A percentile compares a stretch with the other conserved stretches of the same genome.
phyloP scores from a whole-genome alignment of 1,140 invertebrate species.

The Fopius arisanus region DNA sequence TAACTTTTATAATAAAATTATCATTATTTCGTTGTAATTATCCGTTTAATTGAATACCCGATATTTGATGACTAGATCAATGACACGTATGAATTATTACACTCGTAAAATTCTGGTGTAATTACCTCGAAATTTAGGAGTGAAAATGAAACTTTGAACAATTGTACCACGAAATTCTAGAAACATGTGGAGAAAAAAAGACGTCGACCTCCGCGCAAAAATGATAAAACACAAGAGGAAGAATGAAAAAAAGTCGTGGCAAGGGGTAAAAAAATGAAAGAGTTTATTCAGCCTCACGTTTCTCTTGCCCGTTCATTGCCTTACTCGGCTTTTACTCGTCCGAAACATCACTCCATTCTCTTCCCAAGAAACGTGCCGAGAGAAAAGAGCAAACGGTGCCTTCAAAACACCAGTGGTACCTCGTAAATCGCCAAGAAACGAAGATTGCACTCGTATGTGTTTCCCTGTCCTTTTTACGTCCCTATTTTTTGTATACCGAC shows the following conservation, averaged over 20 bases:
- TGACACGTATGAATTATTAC: too few relatives aligned
- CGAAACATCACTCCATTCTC: conserved; percentile 12
- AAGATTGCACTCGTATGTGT: conserved; percentile 27
- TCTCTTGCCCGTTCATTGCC: background rate
- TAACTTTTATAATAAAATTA: too few relatives aligned
- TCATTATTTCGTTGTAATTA: too few relatives aligned
- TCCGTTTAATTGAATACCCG: too few relatives aligned
- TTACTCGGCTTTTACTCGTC: conserved; percentile 7
- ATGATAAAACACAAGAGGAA: background rate
- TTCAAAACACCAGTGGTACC: background rate
- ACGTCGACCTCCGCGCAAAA: background rate
- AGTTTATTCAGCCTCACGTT: background rate
- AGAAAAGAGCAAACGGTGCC: conserved; percentile 7
- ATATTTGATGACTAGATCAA: too few relatives aligned
- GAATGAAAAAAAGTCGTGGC: background rate
- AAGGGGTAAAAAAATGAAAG: background rate
- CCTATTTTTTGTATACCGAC: conserved; percentile 34
- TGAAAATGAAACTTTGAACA: too few relatives aligned
- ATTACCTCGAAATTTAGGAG: too few relatives aligned
- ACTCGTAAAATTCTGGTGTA: too few relatives aligned
- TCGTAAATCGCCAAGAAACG: conserved; percentile 35
- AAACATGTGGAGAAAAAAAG: too few relatives aligned
- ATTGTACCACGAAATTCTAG: too few relatives aligned
- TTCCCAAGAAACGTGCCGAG: background rate
- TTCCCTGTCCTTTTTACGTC: conserved; percentile 31